Base-by-base conservation (phyloP, 2,113 vertebrate species). In the Polypterus bichir region DNA sequence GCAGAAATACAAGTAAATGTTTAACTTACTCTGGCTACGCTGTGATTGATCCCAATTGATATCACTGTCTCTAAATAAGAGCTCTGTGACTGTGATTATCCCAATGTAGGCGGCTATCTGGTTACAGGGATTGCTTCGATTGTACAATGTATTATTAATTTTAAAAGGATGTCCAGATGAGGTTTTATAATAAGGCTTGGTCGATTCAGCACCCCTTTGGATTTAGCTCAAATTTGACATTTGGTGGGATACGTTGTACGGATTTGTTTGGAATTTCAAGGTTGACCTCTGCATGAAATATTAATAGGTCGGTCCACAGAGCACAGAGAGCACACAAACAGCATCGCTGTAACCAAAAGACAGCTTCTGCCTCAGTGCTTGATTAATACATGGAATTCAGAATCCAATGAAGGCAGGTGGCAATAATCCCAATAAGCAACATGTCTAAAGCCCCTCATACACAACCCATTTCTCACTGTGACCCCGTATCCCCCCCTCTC, bases 81-180 rank as follows among this genome's bases (percentile, higher is more conserved):
- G 82, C 88, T 81, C 71, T 66, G 65, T 74, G 79, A 85, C 84
- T 85, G 84, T 79, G 83, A 84, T 89, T 92, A 86, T 86, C 85
- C 80, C 72, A 78, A 78, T 82, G 76, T 80, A 75, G 68, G 81
- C 85, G 80, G 81, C 82, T 72, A 75, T 78, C 69, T 63, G 77
- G 77, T 80, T 75, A 79, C 71, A 67, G 59, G 64, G 63, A 65
- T 68, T 73, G 68, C 63, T 64, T 75, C 65, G 63, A 63, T 71
- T 67, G 62, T 57, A 44, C 71, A 61, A 64, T 66, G 66, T 70
- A 64, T 64, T 64, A 67, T 66, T 76, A 62, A 72, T 76, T 73
- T 74, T 68, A 74, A 68, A 69, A 66, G 61, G 46, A 57, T 44
- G 58, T 59, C 11, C 62, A 70, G 71, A 76, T 72, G 71, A 66